Evolutionary conservation across 2,113 vertebrate genomes (phyloP).

Genomic region (Centropus unirufus): DNA sequence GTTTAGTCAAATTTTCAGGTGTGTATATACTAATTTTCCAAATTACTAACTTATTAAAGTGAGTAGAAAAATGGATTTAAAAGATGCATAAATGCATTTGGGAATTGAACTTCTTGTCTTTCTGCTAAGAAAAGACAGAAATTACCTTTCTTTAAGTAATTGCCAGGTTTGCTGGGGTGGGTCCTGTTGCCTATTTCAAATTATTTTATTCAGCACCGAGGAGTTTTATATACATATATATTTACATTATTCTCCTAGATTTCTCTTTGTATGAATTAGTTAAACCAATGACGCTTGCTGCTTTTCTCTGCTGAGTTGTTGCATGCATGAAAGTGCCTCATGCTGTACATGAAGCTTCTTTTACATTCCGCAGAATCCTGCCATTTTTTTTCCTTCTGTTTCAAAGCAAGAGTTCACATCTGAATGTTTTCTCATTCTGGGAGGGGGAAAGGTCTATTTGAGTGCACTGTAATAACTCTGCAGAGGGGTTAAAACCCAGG

Average conservation of each 20-base stretch:
- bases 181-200: background rate
- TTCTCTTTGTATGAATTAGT: background rate
- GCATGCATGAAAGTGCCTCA: background rate
- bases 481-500: background rate
- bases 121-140: background rate
- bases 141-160: background rate
- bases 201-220: background rate
- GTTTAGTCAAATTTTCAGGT: background rate
- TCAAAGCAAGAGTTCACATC: constrained; percentile 23
- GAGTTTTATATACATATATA: background rate
- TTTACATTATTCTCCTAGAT: background rate
- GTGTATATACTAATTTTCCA: background rate
- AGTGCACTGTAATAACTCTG: background rate
- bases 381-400: background rate
- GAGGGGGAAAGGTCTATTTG: background rate
- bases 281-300: background rate
- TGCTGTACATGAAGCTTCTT: background rate
- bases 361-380: background rate
- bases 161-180: background rate
- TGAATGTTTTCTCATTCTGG: background rate
- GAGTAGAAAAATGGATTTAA: background rate
- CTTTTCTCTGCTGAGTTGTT: background rate
- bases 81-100: background rate
- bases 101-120: background rate
- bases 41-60: background rate